Evolutionary conservation across 2,113 vertebrate species (phyloP).

Genomic region (Rhea pennata): DNA sequence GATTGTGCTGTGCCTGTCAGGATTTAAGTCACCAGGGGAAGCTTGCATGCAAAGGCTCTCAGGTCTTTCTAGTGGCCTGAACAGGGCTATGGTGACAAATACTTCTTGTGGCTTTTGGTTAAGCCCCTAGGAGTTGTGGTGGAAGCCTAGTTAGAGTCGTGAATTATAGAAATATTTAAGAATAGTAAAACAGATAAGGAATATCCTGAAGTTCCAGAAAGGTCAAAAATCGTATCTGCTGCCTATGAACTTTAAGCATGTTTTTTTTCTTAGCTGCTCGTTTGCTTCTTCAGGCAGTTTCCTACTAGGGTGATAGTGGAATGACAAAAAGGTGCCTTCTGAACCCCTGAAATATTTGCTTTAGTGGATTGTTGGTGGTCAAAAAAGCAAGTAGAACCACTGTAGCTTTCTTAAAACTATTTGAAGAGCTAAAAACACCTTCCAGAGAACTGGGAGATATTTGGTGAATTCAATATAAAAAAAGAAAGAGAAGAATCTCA

Average conservation of each 20-base stretch:
- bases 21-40: neutral
- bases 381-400: neutral
- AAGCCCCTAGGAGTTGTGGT: neutral
- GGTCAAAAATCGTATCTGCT: neutral
- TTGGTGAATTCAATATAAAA: neutral
- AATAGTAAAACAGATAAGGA: neutral
- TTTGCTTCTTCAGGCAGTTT: neutral
- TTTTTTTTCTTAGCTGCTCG: neutral
- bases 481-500: neutral
- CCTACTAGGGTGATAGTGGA: neutral
- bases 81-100: neutral
- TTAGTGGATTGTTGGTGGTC: neutral
- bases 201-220: neutral
- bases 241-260: neutral
- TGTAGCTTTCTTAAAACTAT: neutral
- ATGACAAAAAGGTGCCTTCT: neutral
- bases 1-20: neutral
- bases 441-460: neutral
- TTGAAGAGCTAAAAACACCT: neutral
- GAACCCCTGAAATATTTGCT: neutral
- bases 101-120: neutral
- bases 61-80: neutral
- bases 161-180: neutral
- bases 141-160: neutral
- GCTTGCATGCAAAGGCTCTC: neutral